Evolutionary conservation across 53 echinoderm and acorn worm genomes (phyloP), one percentile per base, ranked within the genome.

Genomic region (Holothuria scabra): DNA sequence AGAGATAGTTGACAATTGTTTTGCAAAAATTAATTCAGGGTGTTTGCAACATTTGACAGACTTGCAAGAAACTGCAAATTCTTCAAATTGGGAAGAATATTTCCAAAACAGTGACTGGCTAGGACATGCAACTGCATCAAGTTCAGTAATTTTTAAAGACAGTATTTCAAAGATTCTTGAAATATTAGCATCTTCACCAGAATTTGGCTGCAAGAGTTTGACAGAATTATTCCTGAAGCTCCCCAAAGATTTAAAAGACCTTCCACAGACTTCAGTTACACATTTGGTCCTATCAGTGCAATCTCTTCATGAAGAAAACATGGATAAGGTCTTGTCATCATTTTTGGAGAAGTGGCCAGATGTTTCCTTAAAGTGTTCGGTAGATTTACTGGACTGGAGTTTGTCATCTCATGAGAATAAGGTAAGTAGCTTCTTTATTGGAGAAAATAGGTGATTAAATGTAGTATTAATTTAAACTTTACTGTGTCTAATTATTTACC

Each of bases 371-470:
- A 31, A 29, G 24, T 55, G 8, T 13, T 78, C 78, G 11, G 52
- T 28, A 29, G 78, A 58, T 8, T 28, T 57, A 20, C 52, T 78
- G 78, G 58, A 78, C 13, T 59, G 55, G 31, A 56, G 57, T 31
- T 31, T 78, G 56, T 55, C 56, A 58, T 23, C 78, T 56, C 29
- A 78, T 18, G 78, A 78, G 26, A 78, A 28, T 18, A 78, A 78
- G 78, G 78, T 78, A 12, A 78, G 57, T 64, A 64, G 1, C 64
- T 10, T 64, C 16, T 52, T 16, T 52, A 14, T 12, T 16, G 0
- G 41, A 0, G 14, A 16, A 18, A 0, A 18, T 2, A 18, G 18
- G 10, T 41, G 41, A 10, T 41, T 2, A 41, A 10, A 41, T 41
- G 41, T 41, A 5, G 41, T 8, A 6, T 41, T 41, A 41, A 3